These are phyloP conservation scores for Cladopsammia gracilis DNA, from an alignment of 64 coral and sea anemone genomes.

Conservation along the genomic window DNA sequence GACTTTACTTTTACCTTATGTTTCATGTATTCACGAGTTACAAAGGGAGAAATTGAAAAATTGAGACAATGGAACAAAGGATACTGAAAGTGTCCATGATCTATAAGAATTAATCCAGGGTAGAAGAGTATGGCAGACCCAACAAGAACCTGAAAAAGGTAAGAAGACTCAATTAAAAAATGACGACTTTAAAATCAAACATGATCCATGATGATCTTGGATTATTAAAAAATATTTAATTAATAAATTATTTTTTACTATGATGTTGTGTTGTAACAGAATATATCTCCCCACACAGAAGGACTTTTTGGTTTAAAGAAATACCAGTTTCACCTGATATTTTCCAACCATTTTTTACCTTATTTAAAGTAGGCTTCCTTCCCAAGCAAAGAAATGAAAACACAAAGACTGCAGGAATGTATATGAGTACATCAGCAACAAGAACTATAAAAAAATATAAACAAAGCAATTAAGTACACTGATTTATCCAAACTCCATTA, in stretches of 20 bases:
- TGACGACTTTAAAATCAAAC: background rate
- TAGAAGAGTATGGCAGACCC: slow-evolving; percentile 73
- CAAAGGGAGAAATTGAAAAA: background rate
- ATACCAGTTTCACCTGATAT: too few species aligned
- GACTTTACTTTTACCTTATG: too few species aligned
- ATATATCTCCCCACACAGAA: too few species aligned
- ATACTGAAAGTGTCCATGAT: slow-evolving; percentile 99
- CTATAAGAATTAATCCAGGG: slow-evolving; percentile 93
- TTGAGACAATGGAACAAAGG: background rate
- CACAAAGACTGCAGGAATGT: slow-evolving; percentile 86
- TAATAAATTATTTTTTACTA: too few species aligned
- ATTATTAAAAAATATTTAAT: too few species aligned
- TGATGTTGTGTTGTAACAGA: too few species aligned
- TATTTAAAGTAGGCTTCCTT: slow-evolving; percentile 32
- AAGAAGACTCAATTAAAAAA: background rate
- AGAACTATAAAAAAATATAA: slow-evolving; percentile 66
- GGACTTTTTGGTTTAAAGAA: too few species aligned
- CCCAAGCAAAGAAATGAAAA: slow-evolving; percentile 53
- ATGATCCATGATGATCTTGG: background rate
- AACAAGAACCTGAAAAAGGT: slow-evolving; percentile 64
- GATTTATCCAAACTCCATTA: background rate
- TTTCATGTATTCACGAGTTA: too few species aligned
- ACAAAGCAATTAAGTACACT: background rate
- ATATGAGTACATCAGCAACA: slow-evolving; percentile 80
- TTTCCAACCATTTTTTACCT: background rate